These are phyloP conservation scores for Chrosomus eos DNA, from an alignment of 2,797 vertebrate genomes.

Conservation along the genomic window DNA sequence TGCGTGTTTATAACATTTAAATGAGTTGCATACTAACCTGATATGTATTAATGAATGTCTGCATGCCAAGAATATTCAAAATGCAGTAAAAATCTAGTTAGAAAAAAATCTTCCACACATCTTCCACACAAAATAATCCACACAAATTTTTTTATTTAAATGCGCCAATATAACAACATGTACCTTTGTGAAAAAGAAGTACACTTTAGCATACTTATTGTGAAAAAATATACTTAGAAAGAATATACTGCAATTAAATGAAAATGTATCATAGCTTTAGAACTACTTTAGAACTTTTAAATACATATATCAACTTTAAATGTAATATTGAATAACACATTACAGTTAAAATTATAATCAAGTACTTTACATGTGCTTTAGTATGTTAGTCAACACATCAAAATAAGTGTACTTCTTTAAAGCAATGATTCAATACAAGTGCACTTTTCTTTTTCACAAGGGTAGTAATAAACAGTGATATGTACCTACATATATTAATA, in stretches of 20 bases:
- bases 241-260: not conserved
- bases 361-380: no score
- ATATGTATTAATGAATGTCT: no score
- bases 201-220: not conserved
- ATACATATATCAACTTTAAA: not conserved
- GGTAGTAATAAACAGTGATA: not conserved
- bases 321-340: no score
- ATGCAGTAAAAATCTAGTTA: not conserved
- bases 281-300: no score
- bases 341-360: no score
- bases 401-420: no score
- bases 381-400: no score
- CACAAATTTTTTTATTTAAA: not conserved
- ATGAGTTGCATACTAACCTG: slow-evolving; percentile 6
- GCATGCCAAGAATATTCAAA: not conserved
- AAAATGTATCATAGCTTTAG: not conserved
- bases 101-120: not conserved
- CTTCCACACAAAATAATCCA: no score
- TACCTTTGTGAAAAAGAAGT: not conserved
- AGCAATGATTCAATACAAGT: not conserved
- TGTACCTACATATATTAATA: not conserved
- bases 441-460: not conserved
- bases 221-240: not conserved
- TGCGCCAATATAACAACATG: not conserved
- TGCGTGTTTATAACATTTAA: not conserved